These are phyloP conservation scores for Cyaniris semiargus DNA, from an alignment of 2,888 invertebrate genomes.

Conservation along the genomic window DNA sequence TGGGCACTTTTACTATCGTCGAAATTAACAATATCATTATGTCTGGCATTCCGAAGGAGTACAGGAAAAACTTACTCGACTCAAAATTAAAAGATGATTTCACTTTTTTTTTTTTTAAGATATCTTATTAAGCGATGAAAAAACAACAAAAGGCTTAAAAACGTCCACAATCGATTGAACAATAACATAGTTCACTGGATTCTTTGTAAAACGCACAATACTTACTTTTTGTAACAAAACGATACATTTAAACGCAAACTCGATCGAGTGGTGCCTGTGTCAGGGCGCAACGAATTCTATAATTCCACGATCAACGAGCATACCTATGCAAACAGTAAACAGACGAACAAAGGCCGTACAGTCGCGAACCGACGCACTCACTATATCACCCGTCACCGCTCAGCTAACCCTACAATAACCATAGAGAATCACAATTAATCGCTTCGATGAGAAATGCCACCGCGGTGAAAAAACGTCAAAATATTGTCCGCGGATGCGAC, in stretches of 20 bases:
- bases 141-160: constrained; percentile 21
- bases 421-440: constrained; percentile 79
- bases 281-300: constrained; percentile 26
- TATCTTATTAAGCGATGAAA: neutral
- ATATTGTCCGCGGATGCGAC: constrained; percentile 64
- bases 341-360: constrained; percentile 38
- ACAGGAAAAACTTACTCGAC: neutral
- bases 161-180: constrained; percentile 19
- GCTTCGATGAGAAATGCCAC: constrained; percentile 75
- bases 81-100: neutral
- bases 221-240: constrained; percentile 23
- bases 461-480: constrained; percentile 74
- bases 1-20: neutral
- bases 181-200: constrained; percentile 9
- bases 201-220: constrained; percentile 22
- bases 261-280: constrained; percentile 20
- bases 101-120: neutral
- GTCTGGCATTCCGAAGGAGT: neutral
- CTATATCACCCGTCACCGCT: constrained; percentile 55
- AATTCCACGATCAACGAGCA: constrained; percentile 17
- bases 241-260: constrained; percentile 20
- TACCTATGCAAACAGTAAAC: constrained; percentile 42
- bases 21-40: neutral
- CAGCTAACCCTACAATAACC: constrained; percentile 78
- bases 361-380: constrained; percentile 36